Conservation (phyloP, 2,888 invertebrate genomes). For the Stictocephala bisonia region DNA sequence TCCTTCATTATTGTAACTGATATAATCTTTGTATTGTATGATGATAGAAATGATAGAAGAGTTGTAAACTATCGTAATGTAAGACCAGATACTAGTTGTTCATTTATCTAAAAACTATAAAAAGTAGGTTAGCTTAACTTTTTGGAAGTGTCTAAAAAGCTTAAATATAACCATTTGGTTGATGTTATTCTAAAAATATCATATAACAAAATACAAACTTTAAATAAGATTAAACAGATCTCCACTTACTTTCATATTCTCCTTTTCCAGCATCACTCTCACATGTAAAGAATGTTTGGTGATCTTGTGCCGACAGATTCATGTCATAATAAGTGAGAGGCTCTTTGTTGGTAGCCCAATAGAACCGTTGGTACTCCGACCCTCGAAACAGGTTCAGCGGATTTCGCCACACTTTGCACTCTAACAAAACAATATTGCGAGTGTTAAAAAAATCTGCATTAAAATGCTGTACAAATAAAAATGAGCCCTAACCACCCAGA, state of each 20-base stretch:
- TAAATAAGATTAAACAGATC: not conserved
- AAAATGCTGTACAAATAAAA: no score
- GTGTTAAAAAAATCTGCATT: no score
- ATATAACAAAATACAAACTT: not conserved
- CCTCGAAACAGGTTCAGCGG: slow-evolving; percentile 95
- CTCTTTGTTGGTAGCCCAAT: slow-evolving; percentile 90
- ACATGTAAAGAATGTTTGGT: slow-evolving; percentile 95
- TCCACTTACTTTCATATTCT: slow-evolving; percentile 83
- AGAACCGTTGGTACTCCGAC: slow-evolving; percentile 96
- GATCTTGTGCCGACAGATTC: slow-evolving; percentile 99
- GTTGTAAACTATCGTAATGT: no score
- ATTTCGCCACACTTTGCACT: slow-evolving; percentile 97
- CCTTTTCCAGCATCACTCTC: slow-evolving; percentile 88
- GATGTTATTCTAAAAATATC: not conserved
- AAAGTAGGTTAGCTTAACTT: no score
- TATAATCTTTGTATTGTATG: no score
- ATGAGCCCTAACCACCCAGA: no score
- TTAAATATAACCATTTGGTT: not conserved
- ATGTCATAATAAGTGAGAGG: slow-evolving; percentile 98
- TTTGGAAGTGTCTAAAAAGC: not conserved
- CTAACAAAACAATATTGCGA: no score
- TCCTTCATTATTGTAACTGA: no score
- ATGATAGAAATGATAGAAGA: no score
- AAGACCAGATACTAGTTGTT: no score
- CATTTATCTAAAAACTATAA: no score